Conservation (phyloP, 2,797 vertebrate genomes). For the Gadopsis bispinosus region DNA sequence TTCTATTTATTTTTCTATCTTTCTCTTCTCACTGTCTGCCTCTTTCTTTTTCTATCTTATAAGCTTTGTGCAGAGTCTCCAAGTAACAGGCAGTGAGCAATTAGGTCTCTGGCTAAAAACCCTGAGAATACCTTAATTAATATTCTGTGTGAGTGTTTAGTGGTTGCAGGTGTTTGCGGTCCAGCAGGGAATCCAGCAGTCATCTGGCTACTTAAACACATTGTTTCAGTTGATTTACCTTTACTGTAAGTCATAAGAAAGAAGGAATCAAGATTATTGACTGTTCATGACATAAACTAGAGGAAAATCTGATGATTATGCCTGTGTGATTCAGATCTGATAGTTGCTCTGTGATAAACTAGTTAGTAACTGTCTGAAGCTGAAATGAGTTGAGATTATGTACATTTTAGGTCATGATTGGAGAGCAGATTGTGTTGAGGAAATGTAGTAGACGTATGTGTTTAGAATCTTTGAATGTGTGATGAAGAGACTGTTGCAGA, state of each 20-base stretch:
- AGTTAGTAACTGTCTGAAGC: neutral
- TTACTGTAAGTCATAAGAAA: neutral
- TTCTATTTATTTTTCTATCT: neutral
- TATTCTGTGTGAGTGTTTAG: neutral
- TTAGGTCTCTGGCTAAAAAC: neutral
- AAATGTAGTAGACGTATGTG: neutral
- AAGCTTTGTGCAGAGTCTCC: neutral
- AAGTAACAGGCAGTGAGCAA: neutral
- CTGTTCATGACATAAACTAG: neutral
- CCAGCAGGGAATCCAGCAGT: neutral
- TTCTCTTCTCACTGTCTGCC: neutral
- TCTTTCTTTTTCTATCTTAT: neutral
- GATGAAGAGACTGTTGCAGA: neutral
- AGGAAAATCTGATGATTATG: neutral
- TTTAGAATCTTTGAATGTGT: neutral
- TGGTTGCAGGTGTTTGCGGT: neutral
- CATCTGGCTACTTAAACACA: neutral
- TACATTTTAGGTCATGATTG: neutral
- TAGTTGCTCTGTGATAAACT: neutral
- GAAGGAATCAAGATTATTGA: conserved; percentile 12
- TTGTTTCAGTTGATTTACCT: neutral
- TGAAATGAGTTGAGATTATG: neutral
- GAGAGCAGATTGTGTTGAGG: neutral
- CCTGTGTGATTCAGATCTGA: neutral
- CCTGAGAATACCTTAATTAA: neutral